Evolutionary conservation across 2,797 vertebrate species (phyloP), one percentile per base, ranked within the genome.

Genomic region (Platalea minor): DNA sequence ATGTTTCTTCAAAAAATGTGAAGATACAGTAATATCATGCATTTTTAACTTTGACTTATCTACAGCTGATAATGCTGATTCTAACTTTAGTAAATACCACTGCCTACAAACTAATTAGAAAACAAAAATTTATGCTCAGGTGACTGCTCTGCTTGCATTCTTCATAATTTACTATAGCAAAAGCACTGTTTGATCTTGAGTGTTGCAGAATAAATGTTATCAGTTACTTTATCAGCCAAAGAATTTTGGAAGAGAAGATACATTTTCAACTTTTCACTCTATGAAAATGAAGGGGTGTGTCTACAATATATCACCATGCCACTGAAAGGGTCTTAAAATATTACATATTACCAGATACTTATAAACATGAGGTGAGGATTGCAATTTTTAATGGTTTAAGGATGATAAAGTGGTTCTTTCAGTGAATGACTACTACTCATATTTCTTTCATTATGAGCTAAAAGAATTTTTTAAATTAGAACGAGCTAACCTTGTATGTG

Each of bases 321-420:
- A 31, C 43, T 45, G 61, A 64, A 79, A 85, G 59, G 8, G 17
- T 68, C 67, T 95, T 89, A 85, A 70, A 85, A 45, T 67, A n/a
- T 41, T 82, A 45, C 4, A 2, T 85, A 70, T 67, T 93, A 67
- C 53, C 35, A 77, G 43, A 35, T 60, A 33, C 35, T 86, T 91
- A 51, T 7, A 92, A 95, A 88, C 12, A 54, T 11, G 26, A 86
- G 41, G 51, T 31, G 21, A 93, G 14, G 59, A 82, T 5, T 73
- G 37, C 31, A 63, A 24, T 87, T 92, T 94, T 56, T 33, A 93
- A 61, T 43, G 61, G 46, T 37, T 87, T 87, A 89, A 82, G 46
- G 54, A 87, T 82, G 81, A 95, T 45, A 37, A 96, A 95, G 54
- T 28, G 37, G 28, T 85, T 65, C 63, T 93, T 93, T 77, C 68